These are phyloP conservation scores for Enteromius viviparus DNA, from an alignment of 2,797 vertebrate species.

Conservation along the genomic window DNA sequence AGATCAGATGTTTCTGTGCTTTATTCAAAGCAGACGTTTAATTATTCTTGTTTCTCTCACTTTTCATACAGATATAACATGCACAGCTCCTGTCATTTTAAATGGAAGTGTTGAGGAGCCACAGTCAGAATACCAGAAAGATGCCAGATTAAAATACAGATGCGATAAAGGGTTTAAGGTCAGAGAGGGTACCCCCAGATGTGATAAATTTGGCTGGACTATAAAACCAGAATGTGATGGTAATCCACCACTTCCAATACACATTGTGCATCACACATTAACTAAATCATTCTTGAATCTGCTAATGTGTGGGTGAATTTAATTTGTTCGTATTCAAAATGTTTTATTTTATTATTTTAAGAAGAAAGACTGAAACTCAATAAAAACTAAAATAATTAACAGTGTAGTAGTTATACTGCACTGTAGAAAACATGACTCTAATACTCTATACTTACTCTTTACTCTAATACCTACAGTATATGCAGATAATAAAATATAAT, in stretches of 20 bases:
- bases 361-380: too few relatives aligned
- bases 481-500: too few relatives aligned
- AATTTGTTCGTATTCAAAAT: too few relatives aligned
- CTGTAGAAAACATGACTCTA: too few relatives aligned
- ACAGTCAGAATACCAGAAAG: background rate
- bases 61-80: constrained; percentile 61
- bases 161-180: background rate
- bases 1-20: constrained; percentile 6
- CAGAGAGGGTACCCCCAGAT: constrained; percentile 37
- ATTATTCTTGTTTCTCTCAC: background rate
- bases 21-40: background rate
- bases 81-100: background rate
- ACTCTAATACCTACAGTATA: too few relatives aligned
- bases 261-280: constrained; percentile 34
- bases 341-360: too few relatives aligned
- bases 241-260: constrained; percentile 47
- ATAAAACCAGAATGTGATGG: constrained; percentile 56
- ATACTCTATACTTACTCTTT: too few relatives aligned
- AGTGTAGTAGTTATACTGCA: too few relatives aligned
- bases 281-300: background rate
- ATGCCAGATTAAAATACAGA: constrained; percentile 38
- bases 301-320: too few relatives aligned
- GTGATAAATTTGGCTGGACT: constrained; percentile 54
- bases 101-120: background rate
- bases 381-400: too few relatives aligned